phyloP scores from a whole-genome alignment of 2,888 invertebrate genomes.

The Ischnus inquisitorius region DNA sequence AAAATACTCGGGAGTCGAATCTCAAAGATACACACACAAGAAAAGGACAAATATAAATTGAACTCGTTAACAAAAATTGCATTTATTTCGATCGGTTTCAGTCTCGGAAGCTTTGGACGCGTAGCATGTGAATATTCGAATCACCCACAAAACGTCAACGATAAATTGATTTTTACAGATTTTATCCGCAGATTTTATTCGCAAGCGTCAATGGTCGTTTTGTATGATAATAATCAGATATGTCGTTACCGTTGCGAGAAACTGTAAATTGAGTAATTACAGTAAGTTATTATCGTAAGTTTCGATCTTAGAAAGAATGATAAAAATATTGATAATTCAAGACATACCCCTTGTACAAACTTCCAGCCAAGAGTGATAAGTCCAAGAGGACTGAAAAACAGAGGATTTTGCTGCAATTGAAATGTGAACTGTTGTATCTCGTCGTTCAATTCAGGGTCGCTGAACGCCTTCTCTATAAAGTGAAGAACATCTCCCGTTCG shows the following conservation, averaged over 20 bases:
- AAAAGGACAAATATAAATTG: too few species aligned
- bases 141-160: background rate
- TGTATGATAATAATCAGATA: constrained; percentile 47
- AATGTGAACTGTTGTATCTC: constrained; percentile 64
- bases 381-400: constrained; percentile 62
- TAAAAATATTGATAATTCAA: background rate
- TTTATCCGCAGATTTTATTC: background rate
- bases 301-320: background rate
- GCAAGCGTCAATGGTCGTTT: too few species aligned
- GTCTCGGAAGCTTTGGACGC: too few species aligned
- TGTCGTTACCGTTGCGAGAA: constrained; percentile 15
- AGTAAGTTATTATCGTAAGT: too few species aligned
- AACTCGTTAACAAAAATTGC: too few species aligned
- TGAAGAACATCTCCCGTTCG: constrained; percentile 56
- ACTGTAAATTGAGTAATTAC: constrained; percentile 26
- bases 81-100: too few species aligned
- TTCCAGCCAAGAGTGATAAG: constrained; percentile 62
- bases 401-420: constrained; percentile 66
- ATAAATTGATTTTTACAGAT: background rate
- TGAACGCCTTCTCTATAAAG: constrained; percentile 8
- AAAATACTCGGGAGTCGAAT: too few species aligned
- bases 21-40: too few species aligned
- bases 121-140: background rate
- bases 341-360: constrained; percentile 60
- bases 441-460: constrained; percentile 30